phyloP scores from a whole-genome alignment of 2,113 vertebrate species.

The Pica pica region DNA sequence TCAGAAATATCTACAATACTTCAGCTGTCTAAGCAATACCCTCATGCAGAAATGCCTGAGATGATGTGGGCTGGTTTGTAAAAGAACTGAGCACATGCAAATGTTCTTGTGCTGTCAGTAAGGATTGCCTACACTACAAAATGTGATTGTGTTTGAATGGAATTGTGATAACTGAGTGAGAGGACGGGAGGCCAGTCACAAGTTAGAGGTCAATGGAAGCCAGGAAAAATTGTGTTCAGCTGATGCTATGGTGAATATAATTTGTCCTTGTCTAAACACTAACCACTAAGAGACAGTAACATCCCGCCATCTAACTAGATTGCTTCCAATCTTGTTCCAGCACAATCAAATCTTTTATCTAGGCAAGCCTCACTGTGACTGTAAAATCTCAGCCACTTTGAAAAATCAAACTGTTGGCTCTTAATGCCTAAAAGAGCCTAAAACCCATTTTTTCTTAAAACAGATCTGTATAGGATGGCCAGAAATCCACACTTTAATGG shows the following conservation, averaged over 20 bases:
- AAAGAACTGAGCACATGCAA: neutral
- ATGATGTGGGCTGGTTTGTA: neutral
- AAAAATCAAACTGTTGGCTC: neutral
- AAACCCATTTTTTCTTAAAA: neutral
- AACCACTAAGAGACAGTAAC: constrained; percentile 31
- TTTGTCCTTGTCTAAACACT: constrained; percentile 56
- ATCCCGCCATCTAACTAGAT: constrained; percentile 41
- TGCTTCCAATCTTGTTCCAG: constrained; percentile 13
- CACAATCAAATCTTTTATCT: constrained; percentile 33
- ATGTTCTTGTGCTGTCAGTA: neutral
- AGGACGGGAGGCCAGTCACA: constrained; percentile 7
- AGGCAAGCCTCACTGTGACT: neutral
- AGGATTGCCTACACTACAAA: neutral
- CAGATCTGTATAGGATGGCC: neutral
- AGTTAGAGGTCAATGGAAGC: constrained; percentile 47
- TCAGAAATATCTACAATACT: neutral
- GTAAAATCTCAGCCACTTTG: neutral
- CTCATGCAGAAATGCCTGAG: neutral
- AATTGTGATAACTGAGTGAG: constrained; percentile 36
- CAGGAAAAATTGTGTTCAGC: constrained; percentile 45
- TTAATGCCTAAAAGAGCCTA: neutral
- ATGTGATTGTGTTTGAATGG: constrained; percentile 37
- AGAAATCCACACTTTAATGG: neutral
- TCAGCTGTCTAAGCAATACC: neutral
- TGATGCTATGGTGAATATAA: constrained; percentile 50